Base-by-base conservation (phyloP, 2,797 vertebrate genomes). In the Sebastes variabilis region DNA sequence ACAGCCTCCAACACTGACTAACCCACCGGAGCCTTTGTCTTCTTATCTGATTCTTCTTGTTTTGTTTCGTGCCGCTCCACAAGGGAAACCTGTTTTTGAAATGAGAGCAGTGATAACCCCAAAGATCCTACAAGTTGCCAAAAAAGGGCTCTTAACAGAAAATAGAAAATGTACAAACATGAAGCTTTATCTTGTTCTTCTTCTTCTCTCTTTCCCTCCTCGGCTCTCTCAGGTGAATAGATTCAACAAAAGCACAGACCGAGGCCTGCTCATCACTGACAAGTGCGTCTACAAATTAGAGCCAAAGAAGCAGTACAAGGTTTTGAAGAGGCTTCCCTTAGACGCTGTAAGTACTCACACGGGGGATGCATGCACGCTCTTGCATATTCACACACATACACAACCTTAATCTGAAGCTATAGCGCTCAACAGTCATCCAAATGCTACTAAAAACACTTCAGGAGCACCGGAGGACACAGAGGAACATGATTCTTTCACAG, bases 231-330 rank as follows among this genome's bases (percentile, higher is more conserved):
- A 97, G 97, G 89, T 98, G 82, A 99, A 98, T 75, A 95, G 96
- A 80, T 99, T 98, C 77, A 96, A 95, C 80, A 98, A 96, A 90
- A 96, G 94, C 85, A 95, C 96, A 5, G 97, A 99, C 90, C 93
- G 97, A 7, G 96, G 96, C 10, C 85, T 99, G 27, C 93, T 99
- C 24, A 73, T 99, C 89, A 99, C 98, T 0, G 97, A 99, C 87
- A 96, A 94, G 79, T 95, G 95, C 76, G 18, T 99, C 82, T 98
- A 98, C 96, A 97, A 98, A 89, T 82, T 99, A 89, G 97, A 98
- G 25, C 97, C 97, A 0, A 95, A 87, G 79, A 96, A 96, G 72
- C 96, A 96, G 79, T 97, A 96, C 93, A 96, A 96, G 72, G 96
- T 97, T 77, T 91, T 98, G 93, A 96, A 97, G 81, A 92, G 83